A percentile compares a stretch with the other conserved stretches of the same genome.
These are phyloP conservation scores for Lasioglossum calceatum DNA, from an alignment of 2,888 invertebrate species.

Conservation along the genomic window DNA sequence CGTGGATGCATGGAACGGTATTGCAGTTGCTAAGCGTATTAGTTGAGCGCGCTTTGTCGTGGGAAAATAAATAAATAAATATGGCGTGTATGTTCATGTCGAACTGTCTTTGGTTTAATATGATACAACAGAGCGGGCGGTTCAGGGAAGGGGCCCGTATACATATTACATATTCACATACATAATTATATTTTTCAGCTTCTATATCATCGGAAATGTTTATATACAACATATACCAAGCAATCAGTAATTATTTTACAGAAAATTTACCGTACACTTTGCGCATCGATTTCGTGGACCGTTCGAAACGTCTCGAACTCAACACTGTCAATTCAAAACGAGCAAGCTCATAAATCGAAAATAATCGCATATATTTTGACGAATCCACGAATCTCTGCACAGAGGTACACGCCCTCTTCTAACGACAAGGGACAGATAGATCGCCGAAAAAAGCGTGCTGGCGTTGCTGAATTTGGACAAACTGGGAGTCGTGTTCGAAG, in stretches of 20 bases:
- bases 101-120: slow-evolving; percentile 83
- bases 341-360: slow-evolving; percentile 2
- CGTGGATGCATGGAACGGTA: neutral
- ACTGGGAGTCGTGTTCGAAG: neutral
- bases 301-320: slow-evolving; percentile 20
- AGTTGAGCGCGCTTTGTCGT: neutral
- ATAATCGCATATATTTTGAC: neutral
- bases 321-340: neutral
- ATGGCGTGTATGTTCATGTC: slow-evolving; percentile 67
- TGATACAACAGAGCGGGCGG: slow-evolving; percentile 78
- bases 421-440: slow-evolving; percentile 48
- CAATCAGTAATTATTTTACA: slow-evolving; percentile 55
- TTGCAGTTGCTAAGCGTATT: neutral
- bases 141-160: slow-evolving; percentile 51
- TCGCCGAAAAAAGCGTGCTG: slow-evolving; percentile 20
- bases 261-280: slow-evolving; percentile 36
- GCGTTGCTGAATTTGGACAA: slow-evolving; percentile 23
- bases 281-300: slow-evolving; percentile 31
- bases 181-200: slow-evolving; percentile 69
- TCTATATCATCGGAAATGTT: slow-evolving; percentile 71
- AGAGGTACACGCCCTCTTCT: neutral
- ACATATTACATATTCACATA: slow-evolving; percentile 70
- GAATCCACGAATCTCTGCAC: slow-evolving; percentile 36
- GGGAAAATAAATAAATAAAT: slow-evolving; percentile 37
- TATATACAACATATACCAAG: slow-evolving; percentile 75